A percentile compares a stretch with the other conserved stretches of the same genome.
phyloP scores from a whole-genome alignment of 2,888 invertebrate genomes.

The Ctena decussata region DNA sequence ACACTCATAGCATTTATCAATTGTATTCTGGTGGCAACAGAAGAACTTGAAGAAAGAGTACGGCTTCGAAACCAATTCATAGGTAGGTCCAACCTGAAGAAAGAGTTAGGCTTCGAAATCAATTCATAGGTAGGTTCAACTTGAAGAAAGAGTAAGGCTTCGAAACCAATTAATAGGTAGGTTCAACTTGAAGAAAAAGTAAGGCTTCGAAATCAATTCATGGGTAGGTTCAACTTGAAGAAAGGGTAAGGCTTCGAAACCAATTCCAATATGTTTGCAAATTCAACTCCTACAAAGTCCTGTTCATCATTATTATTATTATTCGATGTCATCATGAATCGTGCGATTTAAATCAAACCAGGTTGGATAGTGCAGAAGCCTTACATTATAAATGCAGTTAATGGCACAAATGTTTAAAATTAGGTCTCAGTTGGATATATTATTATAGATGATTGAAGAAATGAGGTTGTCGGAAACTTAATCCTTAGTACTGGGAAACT shows the following conservation, averaged over 20 bases:
- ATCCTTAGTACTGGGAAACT: too few relatives aligned
- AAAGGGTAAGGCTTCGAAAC: conserved; percentile 95
- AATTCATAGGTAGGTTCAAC: conserved; percentile 95
- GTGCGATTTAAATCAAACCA: too few relatives aligned
- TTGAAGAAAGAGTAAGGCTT: conserved; percentile 95
- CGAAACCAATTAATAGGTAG: conserved; percentile 98
- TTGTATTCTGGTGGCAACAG: conserved; percentile 97
- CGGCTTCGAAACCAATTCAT: conserved; percentile 97
- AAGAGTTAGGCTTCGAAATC: conserved; percentile 95
- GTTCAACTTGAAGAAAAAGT: conserved; percentile 93
- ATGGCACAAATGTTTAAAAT: too few relatives aligned
- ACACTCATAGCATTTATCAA: conserved; percentile 97
- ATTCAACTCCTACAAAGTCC: too few relatives aligned
- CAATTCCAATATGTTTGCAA: too few relatives aligned
- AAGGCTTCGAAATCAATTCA: conserved; percentile 96
- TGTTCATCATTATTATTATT: too few relatives aligned
- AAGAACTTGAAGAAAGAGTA: conserved; percentile 94
- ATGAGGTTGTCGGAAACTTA: too few relatives aligned
- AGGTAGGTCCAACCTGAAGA: conserved; percentile 94
- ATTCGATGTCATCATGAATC: too few relatives aligned
- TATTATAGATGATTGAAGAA: too few relatives aligned
- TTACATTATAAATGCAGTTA: too few relatives aligned
- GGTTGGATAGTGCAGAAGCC: too few relatives aligned
- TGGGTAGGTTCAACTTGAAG: conserved; percentile 94
- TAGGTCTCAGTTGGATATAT: too few relatives aligned